Percentiles rank a stretch among this genome's conserved stretches.
These are phyloP conservation scores for Strigamia transsilvanica DNA, from an alignment of 2,888 invertebrate genomes.

Conservation along the genomic window DNA sequence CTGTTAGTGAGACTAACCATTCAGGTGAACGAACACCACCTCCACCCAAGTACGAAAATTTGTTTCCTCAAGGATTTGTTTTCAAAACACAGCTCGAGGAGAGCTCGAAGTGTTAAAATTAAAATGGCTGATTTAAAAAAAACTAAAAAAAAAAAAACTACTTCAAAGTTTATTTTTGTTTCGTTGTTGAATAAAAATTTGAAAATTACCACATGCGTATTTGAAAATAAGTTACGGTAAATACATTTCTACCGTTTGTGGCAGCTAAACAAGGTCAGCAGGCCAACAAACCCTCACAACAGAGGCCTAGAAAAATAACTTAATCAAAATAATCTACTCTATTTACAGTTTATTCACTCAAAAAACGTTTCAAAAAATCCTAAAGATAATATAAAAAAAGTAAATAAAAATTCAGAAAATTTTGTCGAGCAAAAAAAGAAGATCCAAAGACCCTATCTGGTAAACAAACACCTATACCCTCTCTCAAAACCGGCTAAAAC, in stretches of 20 bases:
- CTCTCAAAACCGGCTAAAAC: not conserved
- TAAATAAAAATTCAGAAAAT: slow-evolving; percentile 29
- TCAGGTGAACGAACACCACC: slow-evolving; percentile 6
- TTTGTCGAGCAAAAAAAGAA: not conserved
- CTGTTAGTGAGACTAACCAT: not conserved
- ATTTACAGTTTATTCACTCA: slow-evolving; percentile 36
- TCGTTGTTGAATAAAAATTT: not conserved
- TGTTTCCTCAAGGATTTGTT: slow-evolving; percentile 4
- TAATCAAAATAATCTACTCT: slow-evolving; percentile 22
- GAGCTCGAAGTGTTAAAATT: not conserved
- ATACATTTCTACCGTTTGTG: too few relatives aligned
- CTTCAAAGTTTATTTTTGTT: not conserved
- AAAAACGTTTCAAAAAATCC: not conserved
- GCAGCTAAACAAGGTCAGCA: not conserved
- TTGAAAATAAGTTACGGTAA: too few relatives aligned
- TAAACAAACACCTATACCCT: not conserved
- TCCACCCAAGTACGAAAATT: not conserved
- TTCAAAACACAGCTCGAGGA: not conserved
- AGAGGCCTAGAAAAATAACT: not conserved
- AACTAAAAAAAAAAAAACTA: too few relatives aligned
- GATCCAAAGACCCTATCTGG: not conserved
- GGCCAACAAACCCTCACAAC: not conserved
- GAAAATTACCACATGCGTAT: too few relatives aligned
- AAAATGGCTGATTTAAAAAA: not conserved
- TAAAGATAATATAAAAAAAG: not conserved